Base-by-base conservation (phyloP, 2,888 invertebrate species). In the Rhyacophila evoluta region DNA sequence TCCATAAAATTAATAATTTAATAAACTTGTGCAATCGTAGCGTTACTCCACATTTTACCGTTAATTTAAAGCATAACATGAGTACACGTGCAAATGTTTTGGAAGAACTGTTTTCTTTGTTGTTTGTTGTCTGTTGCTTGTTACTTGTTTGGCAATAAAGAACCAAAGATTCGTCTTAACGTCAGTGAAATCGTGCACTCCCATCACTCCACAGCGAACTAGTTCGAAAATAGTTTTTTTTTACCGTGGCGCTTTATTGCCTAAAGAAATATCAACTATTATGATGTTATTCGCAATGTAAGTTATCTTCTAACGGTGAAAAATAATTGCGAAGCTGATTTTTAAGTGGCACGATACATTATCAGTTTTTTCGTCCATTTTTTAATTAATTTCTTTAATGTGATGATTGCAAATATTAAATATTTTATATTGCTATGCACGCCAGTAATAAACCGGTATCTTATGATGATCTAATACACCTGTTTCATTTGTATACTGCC, bases 121-220 rank as follows among this genome's bases (percentile, higher is more conserved):
- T n/a, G n/a, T n/a, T n/a, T 8, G 25, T 55, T 55, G 25, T 55
- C 8, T 55, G 8, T 55, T 25, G 55, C 10, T 8, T 8, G 55
- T 55, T 25, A 19, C 55, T 55, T 55, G 55, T 55, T 55, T 55
- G 55, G 55, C 41, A 41, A 41, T 41, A 41, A 41, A 41, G 41
- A 41, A 41, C 15, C 19, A 55, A 19, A 55, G 55, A 55, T 19
- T 55, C 10, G 55, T 55, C 55, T 25, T 25, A 55, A 10, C 8
- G 55, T 0, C 55, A 55, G 10, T 55, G 10, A 19, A 55, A 10
- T 55, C 55, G 55, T 55, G 55, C 55, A 55, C 55, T 10, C 19
- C 19, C 2, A 25, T 55, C 55, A 19, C 19, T 19, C 19, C 55
- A 10, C 15, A 55, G 5, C 55, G 15, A 55, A 55, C 55, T 55